A percentile compares a stretch with the other conserved stretches of the same genome.
These are phyloP conservation scores for Bicyclus anynana DNA, from an alignment of 1,140 invertebrate species.

Conservation along the genomic window DNA sequence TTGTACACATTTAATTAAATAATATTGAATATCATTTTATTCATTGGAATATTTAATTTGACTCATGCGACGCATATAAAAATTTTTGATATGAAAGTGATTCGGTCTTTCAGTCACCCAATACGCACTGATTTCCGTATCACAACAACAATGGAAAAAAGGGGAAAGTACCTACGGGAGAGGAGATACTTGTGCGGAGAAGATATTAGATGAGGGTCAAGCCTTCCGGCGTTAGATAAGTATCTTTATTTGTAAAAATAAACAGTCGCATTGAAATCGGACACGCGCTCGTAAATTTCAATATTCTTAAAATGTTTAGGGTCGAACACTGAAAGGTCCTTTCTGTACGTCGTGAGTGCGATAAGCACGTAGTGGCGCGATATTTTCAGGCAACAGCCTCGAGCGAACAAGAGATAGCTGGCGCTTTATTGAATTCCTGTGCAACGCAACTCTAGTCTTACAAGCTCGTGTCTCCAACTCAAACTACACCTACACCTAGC, in stretches of 20 bases:
- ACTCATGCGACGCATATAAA: too few species aligned
- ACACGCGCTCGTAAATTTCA: constrained; percentile 52
- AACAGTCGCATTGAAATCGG: constrained; percentile 31
- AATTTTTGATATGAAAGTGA: too few species aligned
- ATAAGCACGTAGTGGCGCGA: constrained; percentile 55
- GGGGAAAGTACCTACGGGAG: neutral
- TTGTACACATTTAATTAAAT: too few species aligned
- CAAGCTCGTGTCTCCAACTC: neutral
- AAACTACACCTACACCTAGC: neutral
- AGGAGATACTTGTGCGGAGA: constrained; percentile 7
- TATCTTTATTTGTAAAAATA: constrained; percentile 17
- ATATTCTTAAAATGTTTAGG: constrained; percentile 56
- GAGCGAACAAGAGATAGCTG: constrained; percentile 35
- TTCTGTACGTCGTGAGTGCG: constrained; percentile 44
- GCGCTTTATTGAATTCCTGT: constrained; percentile 45
- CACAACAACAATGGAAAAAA: neutral
- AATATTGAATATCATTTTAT: too few species aligned
- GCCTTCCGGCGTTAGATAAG: neutral
- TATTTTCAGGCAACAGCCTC: constrained; percentile 43
- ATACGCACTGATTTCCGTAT: neutral
- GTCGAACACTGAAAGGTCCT: constrained; percentile 47
- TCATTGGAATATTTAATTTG: too few species aligned
- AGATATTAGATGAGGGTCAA: constrained; percentile 23
- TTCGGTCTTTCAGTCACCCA: neutral
- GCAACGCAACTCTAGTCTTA: constrained; percentile 23